A percentile compares a stretch with the other conserved stretches of the same genome.
phyloP scores from a whole-genome alignment of 2,113 vertebrate species.

The Mormyrus lacerda region DNA sequence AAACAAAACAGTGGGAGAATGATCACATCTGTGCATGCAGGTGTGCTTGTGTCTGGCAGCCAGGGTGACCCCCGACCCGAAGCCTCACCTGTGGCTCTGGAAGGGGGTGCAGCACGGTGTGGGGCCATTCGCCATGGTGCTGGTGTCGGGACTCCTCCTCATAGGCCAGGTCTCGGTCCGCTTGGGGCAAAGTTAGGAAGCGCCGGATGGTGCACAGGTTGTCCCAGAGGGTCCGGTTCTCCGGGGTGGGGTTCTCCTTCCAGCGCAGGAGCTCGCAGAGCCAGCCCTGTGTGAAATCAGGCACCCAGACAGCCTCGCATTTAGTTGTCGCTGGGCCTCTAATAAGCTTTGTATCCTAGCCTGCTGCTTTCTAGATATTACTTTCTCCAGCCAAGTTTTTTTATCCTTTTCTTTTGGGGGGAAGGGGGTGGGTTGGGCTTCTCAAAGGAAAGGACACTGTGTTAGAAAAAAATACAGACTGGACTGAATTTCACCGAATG shows the following conservation, averaged over 20 bases:
- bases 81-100: conserved; percentile 45
- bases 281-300: conserved; percentile 68
- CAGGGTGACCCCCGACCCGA: neutral
- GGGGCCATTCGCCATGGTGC: conserved; percentile 78
- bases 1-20: neutral
- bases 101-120: conserved; percentile 69
- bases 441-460: neutral
- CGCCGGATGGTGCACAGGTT: conserved; percentile 88
- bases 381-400: neutral
- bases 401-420: neutral
- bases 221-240: conserved; percentile 94
- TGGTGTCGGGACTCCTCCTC: conserved; percentile 85
- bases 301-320: neutral
- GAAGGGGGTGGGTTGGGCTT: neutral
- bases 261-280: conserved; percentile 86
- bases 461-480: neutral
- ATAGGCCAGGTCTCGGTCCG: conserved; percentile 76
- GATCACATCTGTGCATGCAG: neutral
- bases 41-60: neutral
- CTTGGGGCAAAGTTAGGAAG: conserved; percentile 75
- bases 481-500: neutral
- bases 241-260: conserved; percentile 86
- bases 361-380: neutral
- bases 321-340: neutral
- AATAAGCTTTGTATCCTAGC: conserved; percentile 12